A percentile compares a stretch with the other conserved stretches of the same genome.
Conservation (phyloP, 2,888 invertebrate genomes). For the Stenchaetothrips biformis region DNA sequence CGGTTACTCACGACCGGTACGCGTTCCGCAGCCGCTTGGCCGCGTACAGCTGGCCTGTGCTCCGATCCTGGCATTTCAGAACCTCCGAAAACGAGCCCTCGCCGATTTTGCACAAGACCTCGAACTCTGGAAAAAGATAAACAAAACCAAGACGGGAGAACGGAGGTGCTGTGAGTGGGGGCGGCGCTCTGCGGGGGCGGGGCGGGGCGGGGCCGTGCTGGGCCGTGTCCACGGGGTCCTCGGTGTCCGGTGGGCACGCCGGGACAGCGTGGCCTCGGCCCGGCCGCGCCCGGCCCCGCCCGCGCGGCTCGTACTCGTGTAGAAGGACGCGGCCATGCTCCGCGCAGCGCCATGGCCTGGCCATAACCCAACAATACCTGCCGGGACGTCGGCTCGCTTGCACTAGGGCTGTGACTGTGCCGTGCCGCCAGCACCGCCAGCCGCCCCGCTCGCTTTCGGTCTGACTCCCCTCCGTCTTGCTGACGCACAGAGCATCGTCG, state of each 20-base stretch:
- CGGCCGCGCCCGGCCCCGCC: neutral
- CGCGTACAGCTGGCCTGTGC: constrained; percentile 54
- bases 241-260: neutral
- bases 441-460: no score
- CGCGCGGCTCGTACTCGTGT: neutral
- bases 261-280: neutral
- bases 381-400: no score
- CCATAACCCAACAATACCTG: neutral
- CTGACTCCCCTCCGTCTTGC: no score
- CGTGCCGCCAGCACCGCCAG: no score
- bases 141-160: neutral
- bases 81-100: constrained; percentile 68
- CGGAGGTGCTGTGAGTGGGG: neutral
- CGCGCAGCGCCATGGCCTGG: constrained; percentile 9
- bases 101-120: constrained; percentile 59
- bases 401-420: no score
- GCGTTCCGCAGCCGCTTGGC: constrained; percentile 60
- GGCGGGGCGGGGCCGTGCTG: neutral
- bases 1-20: constrained; percentile 51
- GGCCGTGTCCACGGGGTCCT: neutral
- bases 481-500: no score
- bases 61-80: constrained; percentile 57
- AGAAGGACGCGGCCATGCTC: constrained; percentile 10
- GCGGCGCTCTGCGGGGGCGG: neutral
- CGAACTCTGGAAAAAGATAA: constrained; percentile 51